Evolutionary conservation across 2,797 vertebrate genomes (phyloP), one percentile per base, ranked within the genome.

Genomic region (Anguilla obscura): DNA sequence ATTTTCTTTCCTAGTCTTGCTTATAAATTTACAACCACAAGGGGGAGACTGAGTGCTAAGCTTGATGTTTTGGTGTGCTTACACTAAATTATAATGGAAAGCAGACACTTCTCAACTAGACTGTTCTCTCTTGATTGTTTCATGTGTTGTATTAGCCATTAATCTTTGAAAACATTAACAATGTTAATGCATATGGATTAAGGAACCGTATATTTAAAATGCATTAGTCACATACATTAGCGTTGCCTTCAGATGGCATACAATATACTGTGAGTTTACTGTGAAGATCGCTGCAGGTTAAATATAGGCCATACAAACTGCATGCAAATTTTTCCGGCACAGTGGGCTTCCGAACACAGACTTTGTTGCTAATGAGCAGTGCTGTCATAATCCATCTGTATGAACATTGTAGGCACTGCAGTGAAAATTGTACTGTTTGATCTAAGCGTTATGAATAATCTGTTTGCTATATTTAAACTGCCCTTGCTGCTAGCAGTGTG

Each of bases 21-120:
- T 48, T 50, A 48, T 52, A 16, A 21, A 56, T 5, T 18, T 74
- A 76, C 9, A 52, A 45, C 33, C 36, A 76, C 83, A 18, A 85
- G 87, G 36, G 66, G 87, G 87, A 74, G 87, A 85, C 87, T 79
- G 66, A 60, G 66, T 24, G 50, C 33, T 48, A 66, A 30, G 16
- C 3, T 45, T 54, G 7, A 84, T 14, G 18, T 14, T 50, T 66
- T n/a, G 16, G 5, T 24, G 2, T 1, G 21, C 21, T 50, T 1
- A 3, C 27, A 2, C 54, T 48, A 27, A 52, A 48, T 85, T 40
- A 30, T 45, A 63, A 24, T 24, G 12, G 58, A 45, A 45, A 63
- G 79, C 58, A 84, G 10, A 18, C 79, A 83, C 79, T 48, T 2
- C 30, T 79, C 14, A 9, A 16, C 76, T 48, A 8, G 40, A 8